Percentiles rank a stretch among this genome's conserved stretches.
Conservation (phyloP, 2,797 vertebrate species). For the Amblyraja radiata region DNA sequence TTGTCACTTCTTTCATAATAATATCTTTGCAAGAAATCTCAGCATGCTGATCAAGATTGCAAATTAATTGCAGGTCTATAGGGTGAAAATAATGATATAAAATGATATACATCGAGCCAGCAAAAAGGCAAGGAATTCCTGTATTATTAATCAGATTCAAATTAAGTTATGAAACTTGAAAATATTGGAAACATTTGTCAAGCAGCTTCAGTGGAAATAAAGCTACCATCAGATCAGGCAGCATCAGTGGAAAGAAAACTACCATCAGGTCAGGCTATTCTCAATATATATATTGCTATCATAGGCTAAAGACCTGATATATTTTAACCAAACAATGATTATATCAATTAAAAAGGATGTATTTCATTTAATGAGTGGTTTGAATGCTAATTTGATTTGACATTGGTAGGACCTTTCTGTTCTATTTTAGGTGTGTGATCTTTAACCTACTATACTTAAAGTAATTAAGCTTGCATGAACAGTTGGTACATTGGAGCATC, state of each 20-base stretch:
- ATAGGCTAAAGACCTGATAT: background rate
- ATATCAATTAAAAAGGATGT: background rate
- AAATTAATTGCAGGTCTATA: background rate
- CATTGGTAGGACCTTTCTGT: background rate
- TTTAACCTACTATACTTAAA: background rate
- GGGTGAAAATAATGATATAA: background rate
- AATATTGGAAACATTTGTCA: too few species aligned
- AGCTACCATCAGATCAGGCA: too few species aligned
- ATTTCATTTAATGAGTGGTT: background rate
- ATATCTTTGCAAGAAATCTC: background rate
- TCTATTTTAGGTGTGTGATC: background rate
- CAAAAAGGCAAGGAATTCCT: background rate
- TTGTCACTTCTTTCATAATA: background rate
- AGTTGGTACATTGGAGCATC: background rate
- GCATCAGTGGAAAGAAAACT: too few species aligned
- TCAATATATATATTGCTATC: background rate
- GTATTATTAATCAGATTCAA: background rate
- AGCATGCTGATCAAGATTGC: background rate
- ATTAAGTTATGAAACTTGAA: background rate
- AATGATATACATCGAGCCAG: background rate
- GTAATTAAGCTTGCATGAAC: background rate
- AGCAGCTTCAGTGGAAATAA: too few species aligned
- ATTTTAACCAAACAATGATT: background rate
- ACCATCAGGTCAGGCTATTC: background rate
- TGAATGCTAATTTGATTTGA: background rate